Conservation (phyloP, 2,113 vertebrate species). For the Eptatretus burgeri region DNA sequence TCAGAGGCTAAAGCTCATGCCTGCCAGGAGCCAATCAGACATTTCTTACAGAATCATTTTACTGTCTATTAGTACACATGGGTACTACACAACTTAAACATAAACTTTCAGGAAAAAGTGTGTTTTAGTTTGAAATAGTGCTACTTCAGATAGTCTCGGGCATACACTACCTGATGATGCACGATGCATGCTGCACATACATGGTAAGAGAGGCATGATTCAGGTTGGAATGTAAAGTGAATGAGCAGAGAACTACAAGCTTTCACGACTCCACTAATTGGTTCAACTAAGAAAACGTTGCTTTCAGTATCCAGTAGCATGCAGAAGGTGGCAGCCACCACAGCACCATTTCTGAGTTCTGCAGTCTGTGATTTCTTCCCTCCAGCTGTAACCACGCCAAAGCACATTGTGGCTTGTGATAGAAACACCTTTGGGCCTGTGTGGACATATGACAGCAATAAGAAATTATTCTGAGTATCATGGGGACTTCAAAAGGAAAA, state of each 20-base stretch:
- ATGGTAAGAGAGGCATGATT: conserved; percentile 26
- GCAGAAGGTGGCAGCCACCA: conserved; percentile 29
- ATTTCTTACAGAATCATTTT: too few species aligned
- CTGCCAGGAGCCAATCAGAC: too few species aligned
- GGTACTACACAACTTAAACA: not conserved
- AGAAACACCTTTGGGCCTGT: too few species aligned
- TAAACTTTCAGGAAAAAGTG: not conserved
- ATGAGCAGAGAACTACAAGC: conserved; percentile 20
- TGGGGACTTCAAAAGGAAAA: too few species aligned
- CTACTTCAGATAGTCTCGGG: not conserved
- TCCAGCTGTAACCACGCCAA: too few species aligned
- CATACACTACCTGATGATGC: conserved; percentile 33
- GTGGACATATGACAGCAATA: too few species aligned
- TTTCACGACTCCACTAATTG: conserved; percentile 21
- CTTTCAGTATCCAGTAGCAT: conserved; percentile 39
- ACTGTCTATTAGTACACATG: not conserved
- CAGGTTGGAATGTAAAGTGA: conserved; percentile 29
- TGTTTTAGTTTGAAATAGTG: too few species aligned
- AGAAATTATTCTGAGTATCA: too few species aligned
- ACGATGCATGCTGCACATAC: conserved; percentile 43
- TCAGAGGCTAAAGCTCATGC: too few species aligned
- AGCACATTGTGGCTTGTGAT: too few species aligned
- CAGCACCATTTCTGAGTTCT: conserved; percentile 29
- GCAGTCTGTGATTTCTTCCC: too few species aligned
- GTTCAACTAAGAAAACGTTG: conserved; percentile 45